A percentile compares a stretch with the other conserved stretches of the same genome.
Evolutionary conservation across 2,797 vertebrate species (phyloP).

Genomic region (Neostethus bicornis): DNA sequence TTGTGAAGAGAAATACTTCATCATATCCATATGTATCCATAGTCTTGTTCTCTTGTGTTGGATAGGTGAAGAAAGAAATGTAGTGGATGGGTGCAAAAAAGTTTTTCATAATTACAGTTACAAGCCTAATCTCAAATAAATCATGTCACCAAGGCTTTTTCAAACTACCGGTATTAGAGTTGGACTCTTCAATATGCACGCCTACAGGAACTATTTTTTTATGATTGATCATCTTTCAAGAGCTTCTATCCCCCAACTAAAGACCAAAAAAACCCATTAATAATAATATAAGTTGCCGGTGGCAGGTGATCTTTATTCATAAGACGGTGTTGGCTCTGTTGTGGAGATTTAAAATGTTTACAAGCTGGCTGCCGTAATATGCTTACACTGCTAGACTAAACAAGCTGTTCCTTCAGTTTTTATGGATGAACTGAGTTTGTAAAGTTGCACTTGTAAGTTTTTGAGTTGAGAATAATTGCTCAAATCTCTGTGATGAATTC

Average conservation of each 20-base stretch:
- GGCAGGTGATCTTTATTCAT: slow-evolving; percentile 7
- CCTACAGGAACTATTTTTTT: neutral
- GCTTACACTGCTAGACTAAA: slow-evolving; percentile 27
- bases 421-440: slow-evolving; percentile 16
- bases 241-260: neutral
- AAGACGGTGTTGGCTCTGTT: neutral
- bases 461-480: slow-evolving; percentile 11
- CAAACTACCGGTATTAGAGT: neutral
- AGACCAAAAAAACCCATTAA: neutral
- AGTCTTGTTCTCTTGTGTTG: too few species aligned
- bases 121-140: neutral
- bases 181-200: neutral
- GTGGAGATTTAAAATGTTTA: slow-evolving; percentile 18
- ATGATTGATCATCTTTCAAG: neutral
- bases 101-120: too few species aligned
- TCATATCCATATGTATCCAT: too few species aligned
- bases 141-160: neutral
- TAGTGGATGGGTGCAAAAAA: too few species aligned
- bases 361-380: slow-evolving; percentile 2
- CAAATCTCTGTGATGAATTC: too few species aligned
- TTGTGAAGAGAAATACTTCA: too few species aligned
- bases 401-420: slow-evolving; percentile 22
- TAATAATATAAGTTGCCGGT: neutral
- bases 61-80: too few species aligned
- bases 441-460: slow-evolving; percentile 24